Conservation (phyloP, 2,797 vertebrate species). For the Neostethus bicornis region DNA sequence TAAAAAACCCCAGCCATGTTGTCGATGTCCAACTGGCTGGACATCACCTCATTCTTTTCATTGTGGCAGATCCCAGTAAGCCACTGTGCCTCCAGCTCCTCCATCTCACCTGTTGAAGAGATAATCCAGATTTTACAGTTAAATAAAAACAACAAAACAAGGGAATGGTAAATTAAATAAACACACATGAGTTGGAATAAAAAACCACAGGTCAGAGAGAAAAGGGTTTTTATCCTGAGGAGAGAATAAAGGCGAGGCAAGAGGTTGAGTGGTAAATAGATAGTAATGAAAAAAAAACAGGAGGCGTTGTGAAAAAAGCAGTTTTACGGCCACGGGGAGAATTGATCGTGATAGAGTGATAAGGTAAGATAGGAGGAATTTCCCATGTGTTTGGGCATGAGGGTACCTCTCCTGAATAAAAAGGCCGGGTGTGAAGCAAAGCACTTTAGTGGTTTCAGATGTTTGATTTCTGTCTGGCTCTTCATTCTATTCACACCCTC, state of each 20-base stretch:
- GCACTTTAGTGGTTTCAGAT: constrained; percentile 57
- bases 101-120: constrained; percentile 90
- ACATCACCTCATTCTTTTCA: constrained; percentile 99
- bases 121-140: not conserved
- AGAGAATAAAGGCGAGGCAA: constrained; percentile 15
- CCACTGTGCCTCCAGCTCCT: constrained; percentile 96
- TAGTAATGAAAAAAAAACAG: constrained; percentile 61
- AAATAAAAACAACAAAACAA: constrained; percentile 7
- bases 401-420: constrained; percentile 51
- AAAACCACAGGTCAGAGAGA: not conserved
- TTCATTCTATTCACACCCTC: constrained; percentile 53
- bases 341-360: constrained; percentile 64
- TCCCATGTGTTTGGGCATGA: constrained; percentile 33
- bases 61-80: constrained; percentile 97
- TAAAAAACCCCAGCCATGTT: constrained; percentile 98
- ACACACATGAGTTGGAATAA: not conserved
- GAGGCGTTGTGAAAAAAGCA: constrained; percentile 34
- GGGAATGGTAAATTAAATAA: not conserved
- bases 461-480: constrained; percentile 60
- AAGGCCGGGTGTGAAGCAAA: constrained; percentile 39
- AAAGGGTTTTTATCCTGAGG: constrained; percentile 27
- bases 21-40: constrained; percentile 96
- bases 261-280: constrained; percentile 66
- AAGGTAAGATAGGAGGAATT: constrained; percentile 49
- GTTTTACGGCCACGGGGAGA: constrained; percentile 33